These are phyloP conservation scores for Acrobasis suavella DNA, from an alignment of 2,888 invertebrate genomes.

Conservation along the genomic window DNA sequence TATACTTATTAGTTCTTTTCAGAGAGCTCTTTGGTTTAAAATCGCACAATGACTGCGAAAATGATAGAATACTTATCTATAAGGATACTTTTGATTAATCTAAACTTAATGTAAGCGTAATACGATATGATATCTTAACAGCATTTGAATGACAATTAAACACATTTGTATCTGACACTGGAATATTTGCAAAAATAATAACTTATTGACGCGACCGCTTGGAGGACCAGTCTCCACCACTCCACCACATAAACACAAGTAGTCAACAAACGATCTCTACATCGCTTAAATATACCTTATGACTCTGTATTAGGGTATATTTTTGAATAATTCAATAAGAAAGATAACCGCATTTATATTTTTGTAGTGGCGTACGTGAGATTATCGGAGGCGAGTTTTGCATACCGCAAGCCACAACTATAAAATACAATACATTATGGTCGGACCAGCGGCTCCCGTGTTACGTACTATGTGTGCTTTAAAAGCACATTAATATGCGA, in stretches of 20 bases:
- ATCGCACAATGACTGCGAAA: too few relatives aligned
- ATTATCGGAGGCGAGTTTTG: constrained; percentile 74
- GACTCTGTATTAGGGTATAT: constrained; percentile 37
- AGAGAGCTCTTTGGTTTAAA: too few relatives aligned
- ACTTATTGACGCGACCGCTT: constrained; percentile 57
- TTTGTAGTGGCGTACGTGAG: constrained; percentile 57
- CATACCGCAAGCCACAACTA: constrained; percentile 72
- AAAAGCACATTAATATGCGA: constrained; percentile 58
- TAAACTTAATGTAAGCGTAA: neutral
- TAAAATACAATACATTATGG: constrained; percentile 77
- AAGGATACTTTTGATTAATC: neutral
- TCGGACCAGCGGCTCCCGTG: constrained; percentile 64
- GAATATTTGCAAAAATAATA: constrained; percentile 69
- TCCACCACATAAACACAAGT: constrained; percentile 47
- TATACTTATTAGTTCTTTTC: too few relatives aligned
- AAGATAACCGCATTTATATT: constrained; percentile 47
- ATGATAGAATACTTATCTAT: too few relatives aligned
- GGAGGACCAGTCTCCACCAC: constrained; percentile 49
- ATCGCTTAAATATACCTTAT: constrained; percentile 28
- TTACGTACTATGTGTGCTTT: constrained; percentile 64
- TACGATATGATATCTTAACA: neutral
- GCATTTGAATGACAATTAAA: constrained; percentile 50
- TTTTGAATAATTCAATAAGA: constrained; percentile 33
- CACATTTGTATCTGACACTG: constrained; percentile 57
- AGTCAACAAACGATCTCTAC: neutral